Conservation (phyloP, 2,113 vertebrate genomes). For the Orientallactaga bullata region DNA sequence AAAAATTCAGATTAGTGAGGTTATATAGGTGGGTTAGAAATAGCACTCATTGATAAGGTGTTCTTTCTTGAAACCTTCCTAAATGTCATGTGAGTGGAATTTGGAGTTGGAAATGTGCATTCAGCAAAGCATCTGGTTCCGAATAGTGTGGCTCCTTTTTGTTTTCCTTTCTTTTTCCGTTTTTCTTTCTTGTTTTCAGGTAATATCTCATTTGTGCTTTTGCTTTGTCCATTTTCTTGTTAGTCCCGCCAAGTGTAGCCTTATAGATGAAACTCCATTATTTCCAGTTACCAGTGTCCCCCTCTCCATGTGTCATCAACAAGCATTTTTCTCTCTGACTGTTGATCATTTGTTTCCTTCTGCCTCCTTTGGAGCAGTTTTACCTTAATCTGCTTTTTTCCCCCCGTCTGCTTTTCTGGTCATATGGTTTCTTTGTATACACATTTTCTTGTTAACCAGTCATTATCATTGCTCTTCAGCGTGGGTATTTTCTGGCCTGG, state of each 20-base stretch:
- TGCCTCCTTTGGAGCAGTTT: not conserved
- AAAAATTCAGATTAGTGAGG: not conserved
- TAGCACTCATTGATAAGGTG: not conserved
- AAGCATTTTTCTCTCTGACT: not conserved
- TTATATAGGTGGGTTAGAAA: not conserved
- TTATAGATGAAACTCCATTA: not conserved
- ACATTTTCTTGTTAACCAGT: not conserved
- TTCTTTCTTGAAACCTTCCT: constrained; percentile 43
- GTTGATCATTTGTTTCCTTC: not conserved
- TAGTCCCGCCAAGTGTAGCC: not conserved
- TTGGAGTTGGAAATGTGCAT: not conserved
- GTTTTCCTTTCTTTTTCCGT: not conserved
- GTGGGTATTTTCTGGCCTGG: constrained; percentile 7
- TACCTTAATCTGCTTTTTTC: not conserved
- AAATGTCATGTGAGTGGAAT: not conserved
- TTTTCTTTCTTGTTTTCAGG: not conserved
- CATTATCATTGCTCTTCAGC: not conserved
- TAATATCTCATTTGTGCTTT: not conserved
- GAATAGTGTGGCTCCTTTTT: not conserved
- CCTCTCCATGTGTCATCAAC: not conserved
- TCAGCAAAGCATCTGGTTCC: not conserved
- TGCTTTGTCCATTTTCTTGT: not conserved
- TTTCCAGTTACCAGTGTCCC: not conserved
- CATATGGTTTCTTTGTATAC: not conserved
- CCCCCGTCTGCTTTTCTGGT: not conserved